Base-by-base conservation (phyloP, 2,113 vertebrate species). In the Indicator maculatus region DNA sequence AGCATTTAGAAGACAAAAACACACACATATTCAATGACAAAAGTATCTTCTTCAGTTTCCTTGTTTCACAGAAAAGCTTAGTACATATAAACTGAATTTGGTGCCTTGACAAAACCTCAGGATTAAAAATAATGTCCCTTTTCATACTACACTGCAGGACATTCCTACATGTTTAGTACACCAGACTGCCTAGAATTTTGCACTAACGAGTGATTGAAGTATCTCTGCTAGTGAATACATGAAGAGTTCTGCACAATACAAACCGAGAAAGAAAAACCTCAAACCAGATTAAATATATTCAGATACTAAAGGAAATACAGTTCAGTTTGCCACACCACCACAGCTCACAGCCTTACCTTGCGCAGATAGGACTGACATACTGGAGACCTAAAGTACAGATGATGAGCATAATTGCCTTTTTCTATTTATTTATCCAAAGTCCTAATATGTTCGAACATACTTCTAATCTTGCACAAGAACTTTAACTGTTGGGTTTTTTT, bases 301-400 rank as follows among this genome's bases (percentile, higher is more conserved):
- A 58, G 8, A 53, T 47, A 66, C 58, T 70, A 45, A 82, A 91
- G 15, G 89, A 53, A 8, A n/a, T 4, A 27, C 7, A 59, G 27
- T 45, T 71, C 47, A 52, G 12, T 39, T n/a, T 76, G 27, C 23
- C 53, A 50, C 19, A 56, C 1, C 4, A 7, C 11, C 30, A 3
- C 4, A 7, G 33, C 7, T 21, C 7, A 63, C 24, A 52, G 23
- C 50, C 50, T 52, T 16, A 66, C 4, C 3, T n/a, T 31, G 5
- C 24, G 41, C 2, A 86, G 12, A 31, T 0, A 67, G 16, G 8
- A 64, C 1, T 60, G 15, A 5, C n/a, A 70, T 5, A 66, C 60
- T 39, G 4, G 9, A 36, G 52, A 18, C 11, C 28, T 38, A 18
- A 71, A 70, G 21, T 45, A 45, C 2, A 1, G 24, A 0, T 5